Conservation (phyloP, 1,140 invertebrate species). For the Drosophila kanapiae region DNA sequence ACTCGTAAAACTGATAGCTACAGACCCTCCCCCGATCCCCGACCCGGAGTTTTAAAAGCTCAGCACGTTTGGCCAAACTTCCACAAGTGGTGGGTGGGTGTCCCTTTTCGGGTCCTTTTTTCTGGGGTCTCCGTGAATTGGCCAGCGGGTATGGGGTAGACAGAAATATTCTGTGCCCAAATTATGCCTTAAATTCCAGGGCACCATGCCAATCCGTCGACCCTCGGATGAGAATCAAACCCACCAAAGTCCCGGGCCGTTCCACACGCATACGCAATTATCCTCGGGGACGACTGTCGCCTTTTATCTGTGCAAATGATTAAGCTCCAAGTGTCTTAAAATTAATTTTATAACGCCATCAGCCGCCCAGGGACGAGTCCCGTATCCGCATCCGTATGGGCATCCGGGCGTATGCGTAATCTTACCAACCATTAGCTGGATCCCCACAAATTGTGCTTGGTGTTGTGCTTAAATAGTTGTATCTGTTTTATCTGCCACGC, state of each 20-base stretch:
- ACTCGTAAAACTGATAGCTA: slow-evolving; percentile 79
- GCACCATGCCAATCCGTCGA: neutral
- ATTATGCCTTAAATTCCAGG: slow-evolving; percentile 72
- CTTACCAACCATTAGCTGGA: slow-evolving; percentile 57
- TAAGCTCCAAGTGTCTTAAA: slow-evolving; percentile 75
- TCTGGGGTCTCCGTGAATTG: slow-evolving; percentile 4
- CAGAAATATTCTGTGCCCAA: slow-evolving; percentile 74
- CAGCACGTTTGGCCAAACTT: slow-evolving; percentile 74
- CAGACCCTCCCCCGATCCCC: slow-evolving; percentile 1
- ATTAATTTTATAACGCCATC: slow-evolving; percentile 77
- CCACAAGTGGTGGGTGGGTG: slow-evolving; percentile 61
- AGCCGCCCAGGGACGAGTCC: slow-evolving; percentile 19
- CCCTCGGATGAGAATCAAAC: slow-evolving; percentile 19
- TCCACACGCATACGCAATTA: slow-evolving; percentile 76
- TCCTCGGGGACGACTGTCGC: slow-evolving; percentile 76
- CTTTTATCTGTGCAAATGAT: slow-evolving; percentile 80
- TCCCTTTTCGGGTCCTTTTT: slow-evolving; percentile 3
- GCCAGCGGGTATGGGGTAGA: slow-evolving; percentile 26
- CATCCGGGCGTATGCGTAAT: slow-evolving; percentile 51
- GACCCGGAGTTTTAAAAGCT: slow-evolving; percentile 60
- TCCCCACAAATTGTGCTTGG: slow-evolving; percentile 38
- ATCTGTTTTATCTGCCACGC: slow-evolving; percentile 47
- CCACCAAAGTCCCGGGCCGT: slow-evolving; percentile 30
- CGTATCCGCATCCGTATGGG: neutral
- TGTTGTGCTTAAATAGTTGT: slow-evolving; percentile 49